A percentile compares a stretch with the other conserved stretches of the same genome.
phyloP scores from a whole-genome alignment of 2,888 invertebrate genomes.

The Scotopteryx bipunctaria region DNA sequence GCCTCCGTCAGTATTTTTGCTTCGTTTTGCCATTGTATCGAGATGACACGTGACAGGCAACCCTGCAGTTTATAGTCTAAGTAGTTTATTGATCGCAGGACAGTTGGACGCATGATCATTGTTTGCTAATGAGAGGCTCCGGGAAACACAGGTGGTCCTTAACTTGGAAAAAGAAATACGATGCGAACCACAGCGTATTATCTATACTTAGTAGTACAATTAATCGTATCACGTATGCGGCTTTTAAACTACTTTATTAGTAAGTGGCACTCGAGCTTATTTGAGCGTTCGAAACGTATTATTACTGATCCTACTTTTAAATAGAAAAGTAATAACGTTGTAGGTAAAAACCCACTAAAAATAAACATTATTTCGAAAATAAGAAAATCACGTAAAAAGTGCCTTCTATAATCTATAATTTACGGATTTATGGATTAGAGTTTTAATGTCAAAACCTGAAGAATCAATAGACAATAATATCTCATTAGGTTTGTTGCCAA shows the following conservation, averaged over 20 bases:
- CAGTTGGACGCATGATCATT: constrained; percentile 62
- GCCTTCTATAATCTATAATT: too few species aligned
- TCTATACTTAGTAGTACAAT: constrained; percentile 6
- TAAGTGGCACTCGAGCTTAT: background rate
- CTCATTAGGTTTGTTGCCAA: background rate
- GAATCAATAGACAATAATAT: too few species aligned
- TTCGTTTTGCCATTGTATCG: constrained; percentile 18
- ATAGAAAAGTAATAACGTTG: too few species aligned
- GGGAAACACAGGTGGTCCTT: constrained; percentile 62
- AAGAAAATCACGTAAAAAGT: too few species aligned
- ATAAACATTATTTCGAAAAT: too few species aligned
- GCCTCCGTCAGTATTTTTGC: constrained; percentile 8
- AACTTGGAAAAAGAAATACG: constrained; percentile 55
- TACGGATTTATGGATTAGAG: too few species aligned
- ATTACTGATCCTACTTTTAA: too few species aligned
- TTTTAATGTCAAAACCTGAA: too few species aligned
- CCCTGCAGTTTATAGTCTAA: constrained; percentile 50
- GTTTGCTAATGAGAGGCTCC: constrained; percentile 74
- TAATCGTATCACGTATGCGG: background rate
- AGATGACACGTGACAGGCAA: constrained; percentile 30
- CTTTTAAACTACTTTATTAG: background rate
- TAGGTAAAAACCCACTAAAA: too few species aligned
- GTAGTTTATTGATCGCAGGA: constrained; percentile 62
- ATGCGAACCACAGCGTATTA: constrained; percentile 50
- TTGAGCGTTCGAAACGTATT: constrained; percentile 1